A percentile compares a stretch with the other conserved stretches of the same genome.
These are phyloP conservation scores for Rattus norvegicus DNA, from an alignment of 2,113 vertebrate genomes.

Conservation along the genomic window GRCr8 NC_086029.1:84211001-84211500, in stretches of 20 bases:
- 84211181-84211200: conserved; percentile 97
- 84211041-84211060: conserved; percentile 88
- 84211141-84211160: conserved; percentile 98
- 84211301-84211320: conserved; percentile 94
- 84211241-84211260: conserved; percentile 90
- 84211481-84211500: conserved; percentile 99
- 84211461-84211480: conserved; percentile 99
- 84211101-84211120: conserved; percentile 95
- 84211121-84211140: conserved; percentile 92
- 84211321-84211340: conserved; percentile 86
- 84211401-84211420: conserved; percentile 99
- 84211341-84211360: conserved; percentile 86
- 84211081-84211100: conserved; percentile 88
- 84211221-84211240: conserved; percentile 92
- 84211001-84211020: conserved; percentile 96
- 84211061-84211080: conserved; percentile 81
- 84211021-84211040: conserved; percentile 95
- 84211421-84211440: conserved; percentile 97
- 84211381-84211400: conserved; percentile 98
- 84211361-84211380: conserved; percentile 90
- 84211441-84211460: conserved; percentile 97
- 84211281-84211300: conserved; percentile 88
- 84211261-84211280: conserved; percentile 86
- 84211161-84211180: conserved; percentile 98
- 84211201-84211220: conserved; percentile 89